These are phyloP conservation scores for Torymus auratus DNA, from an alignment of 2,888 invertebrate species.

Conservation along the genomic window DNA sequence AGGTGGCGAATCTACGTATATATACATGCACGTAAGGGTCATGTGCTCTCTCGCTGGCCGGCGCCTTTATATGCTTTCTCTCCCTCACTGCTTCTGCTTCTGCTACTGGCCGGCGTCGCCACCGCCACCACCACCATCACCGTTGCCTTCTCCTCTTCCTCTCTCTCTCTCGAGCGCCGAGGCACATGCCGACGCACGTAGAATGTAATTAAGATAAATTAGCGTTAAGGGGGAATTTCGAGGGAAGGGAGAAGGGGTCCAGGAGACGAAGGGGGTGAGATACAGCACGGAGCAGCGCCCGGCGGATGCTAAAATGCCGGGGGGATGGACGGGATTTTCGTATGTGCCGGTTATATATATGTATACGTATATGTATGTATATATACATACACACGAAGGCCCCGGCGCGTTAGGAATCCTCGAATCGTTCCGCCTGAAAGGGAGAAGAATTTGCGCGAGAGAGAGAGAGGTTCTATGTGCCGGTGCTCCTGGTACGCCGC, in stretches of 20 bases:
- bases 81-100: not conserved
- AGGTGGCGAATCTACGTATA: not conserved
- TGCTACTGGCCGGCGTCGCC: not conserved
- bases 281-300: not conserved
- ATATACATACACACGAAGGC: not conserved
- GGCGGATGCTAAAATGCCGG: conserved; percentile 47
- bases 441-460: conserved; percentile 50
- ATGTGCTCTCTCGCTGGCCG: conserved; percentile 13
- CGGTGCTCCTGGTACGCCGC: not conserved
- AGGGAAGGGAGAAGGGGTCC: conserved; percentile 60
- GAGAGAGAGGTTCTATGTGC: not conserved
- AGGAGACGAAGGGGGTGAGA: conserved; percentile 32
- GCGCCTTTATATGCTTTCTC: conserved; percentile 33
- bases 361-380: not conserved
- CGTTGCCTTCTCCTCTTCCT: conserved; percentile 3
- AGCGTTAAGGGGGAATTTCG: conserved; percentile 74
- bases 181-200: conserved; percentile 72
- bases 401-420: conserved; percentile 40
- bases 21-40: conserved; percentile 31
- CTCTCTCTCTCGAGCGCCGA: conserved; percentile 24
- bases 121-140: not conserved
- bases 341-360: conserved; percentile 20
- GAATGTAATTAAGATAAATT: conserved; percentile 76
- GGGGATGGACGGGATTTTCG: conserved; percentile 43
- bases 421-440: conserved; percentile 42